Conservation (phyloP, 2,888 invertebrate genomes). For the Vesta saturnalis region DNA sequence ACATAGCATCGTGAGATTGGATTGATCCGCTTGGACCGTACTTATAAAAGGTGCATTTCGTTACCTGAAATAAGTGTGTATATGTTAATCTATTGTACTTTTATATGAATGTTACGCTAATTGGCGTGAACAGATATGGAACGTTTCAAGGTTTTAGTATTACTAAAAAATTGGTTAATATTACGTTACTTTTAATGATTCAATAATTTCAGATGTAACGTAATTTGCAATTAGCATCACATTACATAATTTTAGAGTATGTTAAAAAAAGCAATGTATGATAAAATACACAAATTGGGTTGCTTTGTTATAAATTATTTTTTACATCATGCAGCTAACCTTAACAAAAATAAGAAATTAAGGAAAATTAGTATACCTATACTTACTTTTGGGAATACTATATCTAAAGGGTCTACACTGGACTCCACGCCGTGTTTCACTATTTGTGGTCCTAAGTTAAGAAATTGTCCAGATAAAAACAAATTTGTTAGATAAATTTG, state of each 20-base stretch:
- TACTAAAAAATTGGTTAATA: no score
- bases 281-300: neutral
- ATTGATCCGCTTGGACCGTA: conserved; percentile 88
- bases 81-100: no score
- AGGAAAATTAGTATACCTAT: neutral
- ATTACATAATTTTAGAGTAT: no score
- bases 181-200: no score
- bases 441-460: conserved; percentile 74
- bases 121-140: no score
- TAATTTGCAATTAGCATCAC: no score
- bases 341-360: no score
- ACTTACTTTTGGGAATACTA: conserved; percentile 82
- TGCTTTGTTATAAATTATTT: no score
- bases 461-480: conserved; percentile 81
- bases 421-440: conserved; percentile 69
- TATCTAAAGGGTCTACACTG: conserved; percentile 75
- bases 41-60: conserved; percentile 90
- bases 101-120: no score
- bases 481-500: conserved; percentile 81
- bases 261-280: neutral
- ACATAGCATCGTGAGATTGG: conserved; percentile 85
- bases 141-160: no score
- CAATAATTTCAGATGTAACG: no score
- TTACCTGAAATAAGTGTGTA: conserved; percentile 67
- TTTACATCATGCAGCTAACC: no score